Percentiles rank a stretch among this genome's conserved stretches.
Conservation (phyloP, 2,797 vertebrate species). For the Anguilla obscura region DNA sequence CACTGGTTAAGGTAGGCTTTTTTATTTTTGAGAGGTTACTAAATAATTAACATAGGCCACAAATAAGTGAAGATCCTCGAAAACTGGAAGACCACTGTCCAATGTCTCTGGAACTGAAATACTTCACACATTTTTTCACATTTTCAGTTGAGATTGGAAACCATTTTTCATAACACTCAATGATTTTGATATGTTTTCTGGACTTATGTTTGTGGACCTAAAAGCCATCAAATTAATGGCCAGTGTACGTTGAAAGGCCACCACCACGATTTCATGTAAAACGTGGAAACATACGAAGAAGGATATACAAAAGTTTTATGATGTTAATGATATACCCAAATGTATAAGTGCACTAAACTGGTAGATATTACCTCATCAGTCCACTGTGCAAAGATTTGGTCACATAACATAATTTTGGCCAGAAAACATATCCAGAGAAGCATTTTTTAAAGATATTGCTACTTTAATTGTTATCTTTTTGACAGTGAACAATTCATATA, state of each 20-base stretch:
- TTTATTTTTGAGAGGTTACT: neutral
- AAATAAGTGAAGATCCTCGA: neutral
- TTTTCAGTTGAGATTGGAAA: conserved; percentile 2
- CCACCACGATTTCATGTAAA: conserved; percentile 17
- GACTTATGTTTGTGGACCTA: conserved; percentile 8
- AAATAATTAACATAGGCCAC: conserved; percentile 1
- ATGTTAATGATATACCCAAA: neutral
- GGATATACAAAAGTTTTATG: neutral
- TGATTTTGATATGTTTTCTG: neutral
- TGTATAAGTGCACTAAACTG: neutral
- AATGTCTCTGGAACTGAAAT: neutral
- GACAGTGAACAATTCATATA: conserved; percentile 79
- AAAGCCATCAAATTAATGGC: neutral
- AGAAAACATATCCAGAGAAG: conserved; percentile 74
- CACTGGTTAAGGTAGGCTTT: neutral
- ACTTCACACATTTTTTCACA: neutral
- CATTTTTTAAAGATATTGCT: conserved; percentile 74
- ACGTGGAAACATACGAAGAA: neutral
- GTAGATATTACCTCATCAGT: neutral
- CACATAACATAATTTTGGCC: conserved; percentile 48
- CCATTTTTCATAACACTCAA: neutral
- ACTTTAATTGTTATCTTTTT: conserved; percentile 82
- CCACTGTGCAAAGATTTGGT: conserved; percentile 3
- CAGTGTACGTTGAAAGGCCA: neutral
- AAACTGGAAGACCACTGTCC: neutral